Conservation (phyloP, 2,113 vertebrate genomes). For the Porphyrio hochstetteri region DNA sequence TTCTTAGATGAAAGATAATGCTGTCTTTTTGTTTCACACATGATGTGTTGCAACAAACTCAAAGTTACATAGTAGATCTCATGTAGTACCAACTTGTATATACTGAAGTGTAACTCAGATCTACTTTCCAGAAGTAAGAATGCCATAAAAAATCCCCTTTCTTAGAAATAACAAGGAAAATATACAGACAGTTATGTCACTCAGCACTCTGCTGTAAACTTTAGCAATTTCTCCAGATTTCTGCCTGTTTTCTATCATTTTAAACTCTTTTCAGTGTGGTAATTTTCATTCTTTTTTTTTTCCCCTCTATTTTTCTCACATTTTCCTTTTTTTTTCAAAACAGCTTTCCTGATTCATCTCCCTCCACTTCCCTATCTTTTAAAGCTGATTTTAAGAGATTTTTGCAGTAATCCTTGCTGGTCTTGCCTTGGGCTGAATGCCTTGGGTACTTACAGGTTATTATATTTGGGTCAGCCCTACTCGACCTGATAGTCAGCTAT, state of each 20-base stretch:
- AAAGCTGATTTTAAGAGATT: neutral
- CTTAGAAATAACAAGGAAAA: neutral
- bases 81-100: neutral
- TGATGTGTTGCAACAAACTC: neutral
- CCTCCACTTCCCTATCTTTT: neutral
- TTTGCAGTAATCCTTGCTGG: neutral
- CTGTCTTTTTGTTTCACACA: neutral
- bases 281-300: neutral
- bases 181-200: accelerated
- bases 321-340: neutral
- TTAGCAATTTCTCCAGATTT: neutral
- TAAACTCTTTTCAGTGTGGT: neutral
- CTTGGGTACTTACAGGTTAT: neutral
- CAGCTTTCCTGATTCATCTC: neutral
- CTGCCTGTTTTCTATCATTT: neutral
- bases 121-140: neutral
- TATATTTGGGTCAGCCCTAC: neutral
- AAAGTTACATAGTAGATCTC: neutral
- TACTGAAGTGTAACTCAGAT: neutral
- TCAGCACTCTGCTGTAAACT: accelerated
- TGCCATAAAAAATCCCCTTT: neutral
- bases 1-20: neutral
- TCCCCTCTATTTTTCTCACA: accelerated
- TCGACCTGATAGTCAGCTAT: neutral
- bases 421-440: neutral